Conservation (phyloP, 2,888 invertebrate species). For the Andricus curvator region DNA sequence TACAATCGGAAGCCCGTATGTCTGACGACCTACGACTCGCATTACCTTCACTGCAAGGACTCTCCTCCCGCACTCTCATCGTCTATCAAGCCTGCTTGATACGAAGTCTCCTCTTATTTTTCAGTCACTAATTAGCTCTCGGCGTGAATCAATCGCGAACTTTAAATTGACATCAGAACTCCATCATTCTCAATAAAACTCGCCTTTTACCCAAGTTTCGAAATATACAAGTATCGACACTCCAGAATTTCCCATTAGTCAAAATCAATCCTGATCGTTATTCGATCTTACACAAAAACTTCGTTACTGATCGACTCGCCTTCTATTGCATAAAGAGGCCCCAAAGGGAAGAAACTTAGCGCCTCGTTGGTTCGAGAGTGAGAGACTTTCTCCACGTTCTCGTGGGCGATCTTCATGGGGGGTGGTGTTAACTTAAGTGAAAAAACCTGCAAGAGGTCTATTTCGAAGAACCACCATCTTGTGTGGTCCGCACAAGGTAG, state of each 20-base stretch:
- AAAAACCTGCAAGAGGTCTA: slow-evolving; percentile 72
- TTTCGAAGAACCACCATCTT: slow-evolving; percentile 34
- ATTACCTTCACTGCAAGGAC: slow-evolving; percentile 74
- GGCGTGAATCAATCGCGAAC: not conserved
- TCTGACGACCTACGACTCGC: slow-evolving; percentile 56
- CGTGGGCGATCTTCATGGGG: slow-evolving; percentile 62
- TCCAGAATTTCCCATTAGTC: not conserved
- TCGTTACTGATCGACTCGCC: not conserved
- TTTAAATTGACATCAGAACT: not conserved
- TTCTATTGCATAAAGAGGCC: not conserved
- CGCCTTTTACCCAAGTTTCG: not conserved
- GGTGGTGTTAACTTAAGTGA: slow-evolving; percentile 75
- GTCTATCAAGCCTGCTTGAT: slow-evolving; percentile 7
- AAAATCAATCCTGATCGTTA: not conserved
- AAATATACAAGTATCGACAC: not conserved
- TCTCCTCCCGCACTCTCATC: slow-evolving; percentile 52
- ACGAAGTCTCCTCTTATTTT: slow-evolving; percentile 17
- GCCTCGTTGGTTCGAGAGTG: slow-evolving; percentile 5
- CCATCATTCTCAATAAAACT: not conserved
- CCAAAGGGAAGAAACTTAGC: slow-evolving; percentile 55
- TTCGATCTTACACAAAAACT: not conserved
- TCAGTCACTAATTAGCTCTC: slow-evolving; percentile 31
- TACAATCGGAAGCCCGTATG: slow-evolving; percentile 74
- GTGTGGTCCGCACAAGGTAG: slow-evolving; percentile 13
- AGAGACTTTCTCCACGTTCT: slow-evolving; percentile 47